Conservation (phyloP, 2,113 vertebrate genomes). For the Elaphurus davidianus region DNA sequence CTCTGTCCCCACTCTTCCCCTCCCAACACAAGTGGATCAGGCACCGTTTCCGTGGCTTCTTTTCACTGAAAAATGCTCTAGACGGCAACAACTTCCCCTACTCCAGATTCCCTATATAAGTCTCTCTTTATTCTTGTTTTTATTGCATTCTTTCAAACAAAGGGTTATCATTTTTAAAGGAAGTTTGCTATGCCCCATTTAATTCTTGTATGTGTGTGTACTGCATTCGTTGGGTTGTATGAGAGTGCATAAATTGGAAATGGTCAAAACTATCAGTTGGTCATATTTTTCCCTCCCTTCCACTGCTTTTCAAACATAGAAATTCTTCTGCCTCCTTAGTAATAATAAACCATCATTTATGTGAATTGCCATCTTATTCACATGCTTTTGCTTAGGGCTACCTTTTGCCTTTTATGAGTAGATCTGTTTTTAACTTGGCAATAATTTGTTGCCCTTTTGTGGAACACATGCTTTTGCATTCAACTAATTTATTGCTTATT, state of each 20-base stretch:
- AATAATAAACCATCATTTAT: background rate
- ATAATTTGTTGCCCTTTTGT: background rate
- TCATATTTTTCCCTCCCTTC: background rate
- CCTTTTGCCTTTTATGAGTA: background rate
- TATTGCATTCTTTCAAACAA: background rate
- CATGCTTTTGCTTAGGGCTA: background rate
- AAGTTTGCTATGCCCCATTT: background rate
- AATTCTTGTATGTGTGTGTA: background rate
- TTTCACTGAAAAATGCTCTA: background rate
- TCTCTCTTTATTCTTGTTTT: background rate
- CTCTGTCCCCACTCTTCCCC: background rate
- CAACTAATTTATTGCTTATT: background rate
- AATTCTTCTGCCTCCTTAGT: background rate
- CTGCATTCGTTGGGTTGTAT: background rate
- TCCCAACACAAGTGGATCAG: background rate
- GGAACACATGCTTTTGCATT: background rate
- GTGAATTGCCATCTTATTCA: background rate
- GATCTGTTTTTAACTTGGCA: background rate
- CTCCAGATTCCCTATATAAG: background rate
- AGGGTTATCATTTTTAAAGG: background rate
- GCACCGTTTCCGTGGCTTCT: background rate
- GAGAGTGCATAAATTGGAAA: background rate
- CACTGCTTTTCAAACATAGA: background rate
- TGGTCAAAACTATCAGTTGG: background rate
- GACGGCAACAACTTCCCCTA: background rate